Percentiles rank a stretch among this genome's conserved stretches.
Conservation (phyloP, 2,113 vertebrate genomes). For the Puffinus mauretanicus region DNA sequence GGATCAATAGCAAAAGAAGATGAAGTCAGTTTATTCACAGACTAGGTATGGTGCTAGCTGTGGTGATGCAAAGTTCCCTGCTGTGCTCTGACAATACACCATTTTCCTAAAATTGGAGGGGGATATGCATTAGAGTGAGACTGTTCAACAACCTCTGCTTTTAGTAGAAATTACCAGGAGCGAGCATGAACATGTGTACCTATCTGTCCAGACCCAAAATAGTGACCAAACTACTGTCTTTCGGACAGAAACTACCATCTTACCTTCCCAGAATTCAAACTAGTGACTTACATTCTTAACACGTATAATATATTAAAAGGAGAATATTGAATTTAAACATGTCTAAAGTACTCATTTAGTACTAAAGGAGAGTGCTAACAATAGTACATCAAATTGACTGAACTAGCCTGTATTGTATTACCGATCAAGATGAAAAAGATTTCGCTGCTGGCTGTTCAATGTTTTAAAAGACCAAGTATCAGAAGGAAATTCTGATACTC, state of each 20-base stretch:
- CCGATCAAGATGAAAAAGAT: background rate
- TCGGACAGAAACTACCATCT: background rate
- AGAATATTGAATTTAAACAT: background rate
- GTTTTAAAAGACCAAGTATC: background rate
- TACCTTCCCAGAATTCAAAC: background rate
- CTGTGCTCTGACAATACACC: background rate
- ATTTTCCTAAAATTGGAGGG: background rate
- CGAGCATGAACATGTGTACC: fast-evolving
- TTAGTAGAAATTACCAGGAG: background rate
- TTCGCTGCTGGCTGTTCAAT: background rate
- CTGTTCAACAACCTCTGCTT: fast-evolving
- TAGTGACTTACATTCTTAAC: background rate
- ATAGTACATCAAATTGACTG: background rate
- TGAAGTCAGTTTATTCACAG: background rate
- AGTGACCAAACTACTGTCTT: no score
- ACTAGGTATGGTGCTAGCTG: background rate
- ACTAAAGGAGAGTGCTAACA: background rate
- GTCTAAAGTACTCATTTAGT: background rate
- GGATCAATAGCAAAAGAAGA: conserved; percentile 12
- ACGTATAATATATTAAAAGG: background rate
- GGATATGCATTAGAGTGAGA: background rate
- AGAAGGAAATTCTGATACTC: background rate
- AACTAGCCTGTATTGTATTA: background rate
- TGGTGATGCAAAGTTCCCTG: background rate
- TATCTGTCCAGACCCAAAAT: background rate